Percentiles rank a stretch among this genome's conserved stretches.
Evolutionary conservation across 2,888 invertebrate species (phyloP).

Genomic region (Agonopterix alstromeriana): DNA sequence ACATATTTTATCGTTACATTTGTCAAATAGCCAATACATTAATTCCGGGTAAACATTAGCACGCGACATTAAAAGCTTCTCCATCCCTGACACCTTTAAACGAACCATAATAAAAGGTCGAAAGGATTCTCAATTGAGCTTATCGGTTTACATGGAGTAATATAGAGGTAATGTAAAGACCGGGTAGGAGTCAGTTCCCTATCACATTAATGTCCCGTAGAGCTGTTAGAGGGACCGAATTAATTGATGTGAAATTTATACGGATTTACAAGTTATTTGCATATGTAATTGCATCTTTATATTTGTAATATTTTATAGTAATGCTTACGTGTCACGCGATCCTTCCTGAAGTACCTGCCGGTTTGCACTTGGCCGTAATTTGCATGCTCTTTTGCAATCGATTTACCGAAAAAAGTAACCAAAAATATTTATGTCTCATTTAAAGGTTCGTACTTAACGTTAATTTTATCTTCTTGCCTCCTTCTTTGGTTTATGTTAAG

Average conservation of each 20-base stretch:
- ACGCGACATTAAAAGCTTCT: no score
- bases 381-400: no score
- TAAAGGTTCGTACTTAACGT: no score
- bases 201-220: conserved; percentile 49
- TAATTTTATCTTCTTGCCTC: no score
- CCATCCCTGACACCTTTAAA: conserved; percentile 13
- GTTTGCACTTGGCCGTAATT: no score
- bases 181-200: conserved; percentile 41
- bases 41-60: no score
- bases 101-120: conserved; percentile 47
- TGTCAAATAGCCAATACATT: no score
- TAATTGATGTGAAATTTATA: conserved; percentile 53
- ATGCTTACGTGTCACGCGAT: neutral
- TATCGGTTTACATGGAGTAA: conserved; percentile 48
- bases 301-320: neutral
- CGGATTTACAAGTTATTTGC: conserved; percentile 33
- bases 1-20: no score
- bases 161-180: conserved; percentile 23
- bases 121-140: conserved; percentile 48
- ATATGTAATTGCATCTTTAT: conserved; percentile 24
- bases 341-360: no score
- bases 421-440: no score
- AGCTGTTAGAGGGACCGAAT: conserved; percentile 36
- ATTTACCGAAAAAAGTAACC: no score
- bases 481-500: neutral